Conservation (phyloP, 23 tunicate species). For the Oikopleura vanhoeffeni region DNA sequence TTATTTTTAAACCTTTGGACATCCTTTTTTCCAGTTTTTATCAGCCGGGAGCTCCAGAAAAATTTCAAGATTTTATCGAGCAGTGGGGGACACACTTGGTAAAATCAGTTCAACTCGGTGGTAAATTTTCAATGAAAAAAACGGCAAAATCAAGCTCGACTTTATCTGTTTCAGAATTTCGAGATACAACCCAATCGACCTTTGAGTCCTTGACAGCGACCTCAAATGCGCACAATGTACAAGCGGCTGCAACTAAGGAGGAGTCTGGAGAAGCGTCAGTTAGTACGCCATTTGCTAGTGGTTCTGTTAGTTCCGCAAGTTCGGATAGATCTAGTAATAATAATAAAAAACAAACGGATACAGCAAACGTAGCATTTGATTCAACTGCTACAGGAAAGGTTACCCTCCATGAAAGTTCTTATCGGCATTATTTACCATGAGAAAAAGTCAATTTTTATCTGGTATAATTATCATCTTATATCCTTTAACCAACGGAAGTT, state of each 20-base stretch:
- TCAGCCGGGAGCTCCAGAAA: not conserved
- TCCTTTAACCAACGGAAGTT: no score
- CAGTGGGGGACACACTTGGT: not conserved
- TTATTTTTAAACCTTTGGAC: no score
- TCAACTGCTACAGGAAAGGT: no score
- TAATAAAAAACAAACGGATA: no score
- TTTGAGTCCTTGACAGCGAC: not conserved
- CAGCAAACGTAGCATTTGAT: no score
- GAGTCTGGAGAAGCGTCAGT: not conserved
- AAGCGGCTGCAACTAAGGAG: not conserved
- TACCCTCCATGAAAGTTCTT: no score
- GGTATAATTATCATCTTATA: no score
- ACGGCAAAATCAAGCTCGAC: not conserved
- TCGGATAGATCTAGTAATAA: no score
- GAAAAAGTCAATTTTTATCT: no score
- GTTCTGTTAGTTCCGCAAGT: no score
- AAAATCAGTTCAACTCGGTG: not conserved
- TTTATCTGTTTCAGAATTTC: not conserved
- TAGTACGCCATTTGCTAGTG: not conserved
- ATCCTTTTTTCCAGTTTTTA: not conserved
- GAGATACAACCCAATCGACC: not conserved
- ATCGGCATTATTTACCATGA: no score
- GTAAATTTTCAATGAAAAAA: not conserved
- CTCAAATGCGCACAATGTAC: not conserved
- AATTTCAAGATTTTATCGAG: not conserved